phyloP scores from a whole-genome alignment of 2,888 invertebrate genomes.

The Perithous albicinctus region DNA sequence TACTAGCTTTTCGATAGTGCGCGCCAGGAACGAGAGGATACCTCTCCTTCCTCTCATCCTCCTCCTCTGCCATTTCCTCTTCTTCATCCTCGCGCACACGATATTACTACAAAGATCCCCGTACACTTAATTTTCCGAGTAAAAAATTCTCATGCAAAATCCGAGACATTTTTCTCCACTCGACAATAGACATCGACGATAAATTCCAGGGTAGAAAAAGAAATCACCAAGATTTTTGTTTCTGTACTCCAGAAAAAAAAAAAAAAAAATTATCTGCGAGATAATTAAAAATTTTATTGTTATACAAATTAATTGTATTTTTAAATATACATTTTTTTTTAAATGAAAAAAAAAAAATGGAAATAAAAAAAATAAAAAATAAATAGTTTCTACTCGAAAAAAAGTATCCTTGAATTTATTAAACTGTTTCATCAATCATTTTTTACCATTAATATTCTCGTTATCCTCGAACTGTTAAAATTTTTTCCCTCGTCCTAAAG shows the following conservation, averaged over 20 bases:
- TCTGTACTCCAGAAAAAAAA: too few relatives aligned
- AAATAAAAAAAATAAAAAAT: too few relatives aligned
- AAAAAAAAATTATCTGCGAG: neutral
- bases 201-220: neutral
- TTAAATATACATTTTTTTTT: too few relatives aligned
- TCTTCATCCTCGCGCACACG: constrained; percentile 31
- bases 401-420: too few relatives aligned
- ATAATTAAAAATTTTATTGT: too few relatives aligned
- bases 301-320: too few relatives aligned
- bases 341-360: too few relatives aligned
- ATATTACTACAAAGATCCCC: constrained; percentile 17
- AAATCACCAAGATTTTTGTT: neutral
- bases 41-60: constrained; percentile 46
- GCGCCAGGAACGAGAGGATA: constrained; percentile 62
- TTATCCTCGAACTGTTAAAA: too few relatives aligned
- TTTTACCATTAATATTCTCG: too few relatives aligned
- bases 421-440: too few relatives aligned
- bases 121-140: constrained; percentile 40
- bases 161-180: neutral
- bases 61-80: constrained; percentile 31
- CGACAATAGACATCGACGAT: neutral
- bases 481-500: too few relatives aligned
- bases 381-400: too few relatives aligned
- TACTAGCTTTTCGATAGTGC: constrained; percentile 87
- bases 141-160: constrained; percentile 12